Evolutionary conservation across 1,140 invertebrate genomes (phyloP), one percentile per base, ranked within the genome.

Genomic region (Leguminivora glycinivorella): DNA sequence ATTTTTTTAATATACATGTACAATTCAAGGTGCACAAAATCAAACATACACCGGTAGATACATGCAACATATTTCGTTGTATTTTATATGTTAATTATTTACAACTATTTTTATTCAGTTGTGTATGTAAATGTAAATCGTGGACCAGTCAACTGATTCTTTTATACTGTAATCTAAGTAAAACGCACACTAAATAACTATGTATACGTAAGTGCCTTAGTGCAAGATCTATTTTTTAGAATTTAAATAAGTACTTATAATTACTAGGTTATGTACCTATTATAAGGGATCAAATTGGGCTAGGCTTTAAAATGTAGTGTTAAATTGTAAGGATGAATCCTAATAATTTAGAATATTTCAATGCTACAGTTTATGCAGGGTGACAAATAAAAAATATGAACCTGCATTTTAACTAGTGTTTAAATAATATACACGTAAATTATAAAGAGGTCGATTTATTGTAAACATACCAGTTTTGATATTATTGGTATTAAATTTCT

Each of bases 141-240:
- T 52, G 47, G 47, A 52, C 47, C 47, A 52, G 43, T 58, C 56
- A 5, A 58, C 3, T 58, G 26, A 58, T 58, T 58, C 14, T 58
- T 58, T 58, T 58, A 52, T 52, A 52, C 47, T 52, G 1, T 52
- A 52, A n/a, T 22, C 14, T 52, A 52, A 52, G 47, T 19, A 22
- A 26, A 26, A 73, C 74, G 72, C 74, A 75, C 74, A 75, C 43
- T 38, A 38, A 47, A 70, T 58, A 68, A 67, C 31, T 71, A 52
- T 60, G 31, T 73, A 73, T 73, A 68, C 25, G 14, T 63, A 76
- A 70, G 75, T 76, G 75, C 75, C 75, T 76, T 76, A 73, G 72
- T 58, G 66, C 71, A 72, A 70, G 60, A 63, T 26, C 14, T 63
- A 63, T 63, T 63, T 63, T 63, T 63, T 63, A 63, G 26, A 29